These are phyloP conservation scores for Encarsia formosa DNA, from an alignment of 2,888 invertebrate species.

Conservation along the genomic window DNA sequence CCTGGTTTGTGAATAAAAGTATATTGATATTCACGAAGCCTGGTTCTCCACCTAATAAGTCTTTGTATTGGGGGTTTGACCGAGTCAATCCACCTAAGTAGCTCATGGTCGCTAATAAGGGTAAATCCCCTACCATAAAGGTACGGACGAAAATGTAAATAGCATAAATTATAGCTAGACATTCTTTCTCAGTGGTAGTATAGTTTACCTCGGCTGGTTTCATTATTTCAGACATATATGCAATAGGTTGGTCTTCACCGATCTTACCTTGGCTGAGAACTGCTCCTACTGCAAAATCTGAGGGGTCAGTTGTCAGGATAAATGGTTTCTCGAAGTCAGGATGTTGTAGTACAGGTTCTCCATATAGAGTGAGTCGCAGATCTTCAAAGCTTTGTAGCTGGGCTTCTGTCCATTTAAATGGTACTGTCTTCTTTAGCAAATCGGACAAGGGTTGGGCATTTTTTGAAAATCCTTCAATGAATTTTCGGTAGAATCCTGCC, in stretches of 20 bases:
- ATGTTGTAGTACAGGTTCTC: neutral
- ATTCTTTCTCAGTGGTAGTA: constrained; percentile 9
- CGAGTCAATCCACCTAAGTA: constrained; percentile 5
- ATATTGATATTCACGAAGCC: constrained; percentile 1
- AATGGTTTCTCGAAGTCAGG: constrained; percentile 1
- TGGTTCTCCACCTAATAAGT: neutral
- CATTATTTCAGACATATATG: constrained; percentile 3
- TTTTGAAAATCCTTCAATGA: too few species aligned
- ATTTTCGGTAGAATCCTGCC: too few species aligned
- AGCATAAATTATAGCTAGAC: constrained; percentile 6
- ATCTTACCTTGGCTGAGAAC: constrained; percentile 7
- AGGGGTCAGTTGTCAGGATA: constrained; percentile 10
- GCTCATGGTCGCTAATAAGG: constrained; percentile 17
- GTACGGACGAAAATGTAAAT: constrained; percentile 11
- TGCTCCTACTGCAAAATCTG: constrained; percentile 1
- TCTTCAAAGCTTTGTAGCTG: too few species aligned
- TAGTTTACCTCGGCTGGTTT: constrained; percentile 8
- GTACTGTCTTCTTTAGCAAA: too few species aligned
- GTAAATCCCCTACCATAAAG: constrained; percentile 10
- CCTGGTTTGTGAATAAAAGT: constrained; percentile 1
- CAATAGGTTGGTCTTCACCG: constrained; percentile 8
- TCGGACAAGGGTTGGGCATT: too few species aligned
- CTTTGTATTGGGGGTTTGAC: constrained; percentile 1
- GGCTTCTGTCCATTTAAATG: too few species aligned
- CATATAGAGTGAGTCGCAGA: too few species aligned